Evolutionary conservation across 2,888 invertebrate species (phyloP), one percentile per base, ranked within the genome.

Genomic region (Tipula unca): DNA sequence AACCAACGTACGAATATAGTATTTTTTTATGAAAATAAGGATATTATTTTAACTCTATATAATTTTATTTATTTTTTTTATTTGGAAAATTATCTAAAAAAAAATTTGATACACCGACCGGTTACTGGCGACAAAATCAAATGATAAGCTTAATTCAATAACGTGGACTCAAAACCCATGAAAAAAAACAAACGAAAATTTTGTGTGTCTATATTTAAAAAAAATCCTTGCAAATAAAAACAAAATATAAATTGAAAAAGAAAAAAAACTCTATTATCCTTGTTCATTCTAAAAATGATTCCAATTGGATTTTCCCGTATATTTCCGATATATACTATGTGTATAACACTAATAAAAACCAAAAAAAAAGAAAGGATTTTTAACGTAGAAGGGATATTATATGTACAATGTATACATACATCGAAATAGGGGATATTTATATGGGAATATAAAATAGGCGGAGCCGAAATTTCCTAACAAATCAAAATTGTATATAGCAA

Each of bases 111-210:
- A 86, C 86, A 86, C 87, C 87, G 87, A 86, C 87, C 87, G 87
- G 86, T 87, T 87, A 86, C 87, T 87, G 86, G 87, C 86, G 87
- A 87, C 87, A 87, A 87, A 87, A 87, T 87, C 87, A 87, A 87
- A 87, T 87, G 87, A 87, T 87, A 87, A 87, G 87, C 87, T 86
- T 87, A 87, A 87, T 87, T 87, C 87, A 87, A 87, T 87, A 87
- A 87, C 86, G 87, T 86, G 85, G 86, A 86, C 86, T 86, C 86
- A 86, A 87, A 87, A 87, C 87, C 87, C 86, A 84, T 84, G 84
- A 20, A 84, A 35, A 84, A 84, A 69, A 69, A 69, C 20, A 69
- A 69, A 69, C 25, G 25, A 69, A 25, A 69, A 13, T 69, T 69
- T 25, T 69, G 25, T 69, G 25, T 69, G 69, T 69, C 69, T 69